A percentile compares a stretch with the other conserved stretches of the same genome.
Conservation (phyloP, 1,140 invertebrate genomes). For the Magallana gigas region DNA sequence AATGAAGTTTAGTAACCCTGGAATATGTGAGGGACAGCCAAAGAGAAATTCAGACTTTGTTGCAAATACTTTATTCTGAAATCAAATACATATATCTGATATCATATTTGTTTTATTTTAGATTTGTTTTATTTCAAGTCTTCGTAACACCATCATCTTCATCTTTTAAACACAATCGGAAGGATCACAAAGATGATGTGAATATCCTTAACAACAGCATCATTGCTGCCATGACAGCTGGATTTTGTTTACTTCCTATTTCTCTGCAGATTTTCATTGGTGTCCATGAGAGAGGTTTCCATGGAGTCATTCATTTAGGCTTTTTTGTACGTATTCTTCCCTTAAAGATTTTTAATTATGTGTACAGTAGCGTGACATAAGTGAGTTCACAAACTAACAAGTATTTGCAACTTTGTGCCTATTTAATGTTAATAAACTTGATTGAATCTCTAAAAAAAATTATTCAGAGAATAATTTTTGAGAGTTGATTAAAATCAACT, state of each 20-base stretch:
- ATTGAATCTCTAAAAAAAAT: too few species aligned
- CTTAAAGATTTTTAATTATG: neutral
- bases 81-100: too few species aligned
- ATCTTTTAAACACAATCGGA: conserved; percentile 61
- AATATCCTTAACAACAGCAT: conserved; percentile 62
- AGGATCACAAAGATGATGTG: conserved; percentile 59
- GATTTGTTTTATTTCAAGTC: conserved; percentile 68
- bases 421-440: neutral
- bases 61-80: too few species aligned
- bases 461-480: too few species aligned
- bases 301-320: conserved; percentile 45
- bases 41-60: too few species aligned
- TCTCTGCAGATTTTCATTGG: conserved; percentile 57
- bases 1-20: too few species aligned
- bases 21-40: too few species aligned
- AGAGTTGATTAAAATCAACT: too few species aligned
- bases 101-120: conserved; percentile 47
- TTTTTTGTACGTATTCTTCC: conserved; percentile 48
- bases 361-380: neutral
- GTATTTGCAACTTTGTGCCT: neutral
- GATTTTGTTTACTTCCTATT: conserved; percentile 60
- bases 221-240: conserved; percentile 57
- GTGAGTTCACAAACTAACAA: neutral
- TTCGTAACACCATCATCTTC: conserved; percentile 66
- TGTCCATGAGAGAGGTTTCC: conserved; percentile 2